phyloP scores from a whole-genome alignment of 1,140 invertebrate species.

The Drosophila parabipectinata region DNA sequence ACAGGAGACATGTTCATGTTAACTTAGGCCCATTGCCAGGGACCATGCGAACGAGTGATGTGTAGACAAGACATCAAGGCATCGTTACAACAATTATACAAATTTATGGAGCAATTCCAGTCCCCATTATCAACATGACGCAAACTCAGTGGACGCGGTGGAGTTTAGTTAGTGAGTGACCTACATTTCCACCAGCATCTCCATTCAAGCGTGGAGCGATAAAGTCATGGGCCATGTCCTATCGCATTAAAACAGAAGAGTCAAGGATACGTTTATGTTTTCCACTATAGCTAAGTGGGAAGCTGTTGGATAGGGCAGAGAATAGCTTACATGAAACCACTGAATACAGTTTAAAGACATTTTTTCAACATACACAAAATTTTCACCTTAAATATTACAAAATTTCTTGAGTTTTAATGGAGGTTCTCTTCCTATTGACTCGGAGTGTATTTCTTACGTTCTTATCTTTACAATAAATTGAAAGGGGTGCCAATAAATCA shows the following conservation, averaged over 20 bases:
- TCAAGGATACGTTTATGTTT: not conserved
- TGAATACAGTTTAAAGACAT: too few relatives aligned
- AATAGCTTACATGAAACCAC: too few relatives aligned
- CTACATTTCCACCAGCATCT: conserved; percentile 37
- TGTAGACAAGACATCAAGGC: conserved; percentile 42
- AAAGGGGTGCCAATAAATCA: too few relatives aligned
- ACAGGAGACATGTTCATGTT: conserved; percentile 2
- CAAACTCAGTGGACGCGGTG: conserved; percentile 11
- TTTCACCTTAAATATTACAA: too few relatives aligned
- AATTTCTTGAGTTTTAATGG: too few relatives aligned
- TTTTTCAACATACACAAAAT: too few relatives aligned
- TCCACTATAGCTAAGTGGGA: not conserved
- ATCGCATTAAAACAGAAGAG: conserved; percentile 56
- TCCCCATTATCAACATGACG: conserved; percentile 46
- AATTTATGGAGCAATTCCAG: conserved; percentile 48
- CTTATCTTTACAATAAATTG: too few relatives aligned
- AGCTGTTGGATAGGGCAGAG: not conserved
- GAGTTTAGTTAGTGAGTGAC: conserved; percentile 14
- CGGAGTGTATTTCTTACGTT: too few relatives aligned
- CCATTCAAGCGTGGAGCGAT: conserved; percentile 61
- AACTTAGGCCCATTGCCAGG: not conserved
- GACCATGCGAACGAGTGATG: conserved; percentile 12
- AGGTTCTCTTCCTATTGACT: too few relatives aligned
- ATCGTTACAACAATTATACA: conserved; percentile 56
- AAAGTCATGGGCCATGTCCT: conserved; percentile 29